A percentile compares a stretch with the other conserved stretches of the same genome.
phyloP scores from a whole-genome alignment of 2,113 vertebrate species.

The Amia ocellicauda region DNA sequence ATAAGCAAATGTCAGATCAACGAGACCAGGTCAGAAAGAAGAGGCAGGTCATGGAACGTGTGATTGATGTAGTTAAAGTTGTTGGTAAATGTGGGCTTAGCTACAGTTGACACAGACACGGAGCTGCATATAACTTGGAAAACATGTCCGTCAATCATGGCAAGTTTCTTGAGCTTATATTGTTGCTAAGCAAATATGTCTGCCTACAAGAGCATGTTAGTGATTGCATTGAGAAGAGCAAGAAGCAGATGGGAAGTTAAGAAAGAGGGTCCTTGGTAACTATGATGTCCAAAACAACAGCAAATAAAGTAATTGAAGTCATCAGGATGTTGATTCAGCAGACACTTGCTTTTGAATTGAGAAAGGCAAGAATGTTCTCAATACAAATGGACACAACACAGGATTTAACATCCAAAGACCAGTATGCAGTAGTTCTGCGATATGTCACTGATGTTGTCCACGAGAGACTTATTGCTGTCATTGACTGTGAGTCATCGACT shows the following conservation, averaged over 20 bases:
- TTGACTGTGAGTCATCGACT: slow-evolving; percentile 22
- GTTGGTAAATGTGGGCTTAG: slow-evolving; percentile 20
- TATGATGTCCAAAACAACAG: no score
- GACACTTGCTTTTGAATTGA: slow-evolving; percentile 14
- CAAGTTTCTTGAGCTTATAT: slow-evolving; percentile 15
- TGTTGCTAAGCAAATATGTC: slow-evolving; percentile 13
- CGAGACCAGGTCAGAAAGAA: slow-evolving; percentile 22
- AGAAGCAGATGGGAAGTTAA: no score
- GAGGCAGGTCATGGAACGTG: slow-evolving; percentile 20
- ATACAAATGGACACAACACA: slow-evolving; percentile 22
- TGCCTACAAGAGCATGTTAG: no score
- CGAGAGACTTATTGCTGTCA: slow-evolving; percentile 9
- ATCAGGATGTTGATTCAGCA: no score
- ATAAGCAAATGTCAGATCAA: slow-evolving; percentile 10
- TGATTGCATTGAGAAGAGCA: no score
- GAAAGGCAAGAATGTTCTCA: slow-evolving; percentile 24
- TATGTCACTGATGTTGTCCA: slow-evolving; percentile 17
- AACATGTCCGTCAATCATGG: slow-evolving; percentile 4
- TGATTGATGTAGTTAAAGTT: slow-evolving; percentile 26
- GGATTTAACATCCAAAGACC: slow-evolving; percentile 20
- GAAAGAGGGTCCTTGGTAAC: no score
- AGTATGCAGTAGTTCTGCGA: slow-evolving; percentile 10
- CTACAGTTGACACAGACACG: slow-evolving; percentile 9
- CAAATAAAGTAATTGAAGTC: no score
- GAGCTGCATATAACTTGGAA: slow-evolving; percentile 11